Conservation (phyloP, 35 echinoderm and acorn worm genomes). For the Chiridota heheva region DNA sequence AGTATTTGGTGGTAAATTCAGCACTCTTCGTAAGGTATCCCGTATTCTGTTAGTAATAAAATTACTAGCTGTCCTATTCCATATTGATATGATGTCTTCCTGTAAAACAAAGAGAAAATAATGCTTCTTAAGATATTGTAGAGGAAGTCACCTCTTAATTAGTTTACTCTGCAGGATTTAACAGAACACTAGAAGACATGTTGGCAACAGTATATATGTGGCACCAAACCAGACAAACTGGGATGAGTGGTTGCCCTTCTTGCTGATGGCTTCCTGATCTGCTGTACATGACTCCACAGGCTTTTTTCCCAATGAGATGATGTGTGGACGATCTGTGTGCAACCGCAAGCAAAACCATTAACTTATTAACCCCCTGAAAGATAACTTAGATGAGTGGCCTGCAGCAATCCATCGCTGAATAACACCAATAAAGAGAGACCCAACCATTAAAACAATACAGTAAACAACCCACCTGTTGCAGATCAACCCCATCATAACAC, state of each 20-base stretch:
- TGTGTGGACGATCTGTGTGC: constrained; percentile 39
- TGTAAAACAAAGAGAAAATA: constrained; percentile 27
- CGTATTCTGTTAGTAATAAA: constrained; percentile 76
- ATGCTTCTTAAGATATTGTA: not conserved
- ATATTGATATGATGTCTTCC: constrained; percentile 99
- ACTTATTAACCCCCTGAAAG: no score
- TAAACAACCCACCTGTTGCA: no score
- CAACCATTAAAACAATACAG: no score
- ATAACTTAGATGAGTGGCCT: no score
- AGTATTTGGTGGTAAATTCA: constrained; percentile 93
- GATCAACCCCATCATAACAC: no score
- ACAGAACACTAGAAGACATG: constrained; percentile 40
- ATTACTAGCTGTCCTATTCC: constrained; percentile 94
- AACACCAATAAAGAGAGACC: no score
- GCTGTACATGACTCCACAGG: constrained; percentile 34
- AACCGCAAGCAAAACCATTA: no score
- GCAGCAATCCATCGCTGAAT: no score
- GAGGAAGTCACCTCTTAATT: not conserved
- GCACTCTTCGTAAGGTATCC: constrained; percentile 87
- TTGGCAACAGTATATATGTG: constrained; percentile 52
- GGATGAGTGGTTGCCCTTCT: constrained; percentile 20
- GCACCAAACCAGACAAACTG: constrained; percentile 34
- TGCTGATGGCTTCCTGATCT: constrained; percentile 15
- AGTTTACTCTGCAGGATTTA: no score
- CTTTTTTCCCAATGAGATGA: constrained; percentile 21